Evolutionary conservation across 2,113 vertebrate genomes (phyloP).

Genomic region (Bombycilla garrulus): DNA sequence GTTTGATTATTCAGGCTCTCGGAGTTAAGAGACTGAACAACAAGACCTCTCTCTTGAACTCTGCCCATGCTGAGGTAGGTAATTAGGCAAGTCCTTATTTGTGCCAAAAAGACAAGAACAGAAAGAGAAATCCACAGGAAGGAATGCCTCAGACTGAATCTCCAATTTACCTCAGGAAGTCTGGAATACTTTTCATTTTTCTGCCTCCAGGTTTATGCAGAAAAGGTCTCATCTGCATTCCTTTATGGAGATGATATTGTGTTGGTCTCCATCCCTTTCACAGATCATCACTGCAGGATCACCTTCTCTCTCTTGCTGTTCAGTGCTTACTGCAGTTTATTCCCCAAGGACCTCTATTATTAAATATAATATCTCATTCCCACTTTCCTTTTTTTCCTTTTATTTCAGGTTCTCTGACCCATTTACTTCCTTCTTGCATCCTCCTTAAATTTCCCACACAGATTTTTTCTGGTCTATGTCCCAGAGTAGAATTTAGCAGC

Average conservation of each 20-base stretch:
- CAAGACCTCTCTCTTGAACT: background rate
- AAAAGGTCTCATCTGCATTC: background rate
- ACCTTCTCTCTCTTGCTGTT: background rate
- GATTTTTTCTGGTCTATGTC: background rate
- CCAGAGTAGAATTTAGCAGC: background rate
- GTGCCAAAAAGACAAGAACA: background rate
- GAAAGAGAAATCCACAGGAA: conserved; percentile 5
- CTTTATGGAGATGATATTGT: background rate
- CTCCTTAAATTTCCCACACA: background rate
- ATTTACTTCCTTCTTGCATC: background rate
- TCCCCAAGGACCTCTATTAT: background rate
- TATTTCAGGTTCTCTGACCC: background rate
- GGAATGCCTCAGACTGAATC: background rate
- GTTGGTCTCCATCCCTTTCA: background rate
- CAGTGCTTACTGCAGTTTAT: background rate
- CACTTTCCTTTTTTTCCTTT: background rate
- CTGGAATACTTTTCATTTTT: background rate
- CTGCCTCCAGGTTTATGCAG: background rate
- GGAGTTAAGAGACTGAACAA: background rate
- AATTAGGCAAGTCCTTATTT: conserved; percentile 26
- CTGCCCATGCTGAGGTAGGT: background rate
- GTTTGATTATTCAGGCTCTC: background rate
- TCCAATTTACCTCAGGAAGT: conserved; percentile 8
- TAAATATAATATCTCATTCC: background rate
- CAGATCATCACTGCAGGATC: background rate